phyloP scores from a whole-genome alignment of 2,888 invertebrate genomes.

The Lasioglossum calceatum region DNA sequence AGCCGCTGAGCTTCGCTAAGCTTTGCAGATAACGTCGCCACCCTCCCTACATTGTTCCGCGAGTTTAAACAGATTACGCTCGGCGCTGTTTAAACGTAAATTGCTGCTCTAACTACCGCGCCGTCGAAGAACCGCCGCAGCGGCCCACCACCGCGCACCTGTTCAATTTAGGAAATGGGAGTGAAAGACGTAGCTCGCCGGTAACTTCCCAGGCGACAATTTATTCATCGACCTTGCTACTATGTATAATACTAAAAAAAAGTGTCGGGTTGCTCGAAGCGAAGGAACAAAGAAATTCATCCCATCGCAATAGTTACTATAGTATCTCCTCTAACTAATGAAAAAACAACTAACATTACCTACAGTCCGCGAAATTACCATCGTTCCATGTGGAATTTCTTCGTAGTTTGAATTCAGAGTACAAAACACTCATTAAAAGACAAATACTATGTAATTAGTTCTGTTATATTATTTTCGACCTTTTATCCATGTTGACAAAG shows the following conservation, averaged over 20 bases:
- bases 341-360: neutral
- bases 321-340: neutral
- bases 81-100: constrained; percentile 80
- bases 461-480: too few species aligned
- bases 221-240: neutral
- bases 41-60: constrained; percentile 78
- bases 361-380: neutral
- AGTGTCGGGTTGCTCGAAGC: neutral
- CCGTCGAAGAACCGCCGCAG: constrained; percentile 42
- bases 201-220: neutral
- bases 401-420: neutral
- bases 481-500: too few species aligned
- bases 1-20: constrained; percentile 77
- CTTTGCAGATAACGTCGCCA: constrained; percentile 75
- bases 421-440: too few species aligned
- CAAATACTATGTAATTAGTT: too few species aligned
- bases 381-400: neutral
- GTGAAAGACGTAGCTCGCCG: constrained; percentile 8
- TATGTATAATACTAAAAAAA: neutral
- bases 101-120: constrained; percentile 73
- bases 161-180: constrained; percentile 20
- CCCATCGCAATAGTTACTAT: neutral
- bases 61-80: constrained; percentile 82
- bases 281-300: neutral
- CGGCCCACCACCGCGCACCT: neutral